Evolutionary conservation across 2,888 invertebrate genomes (phyloP), one percentile per base, ranked within the genome.

Genomic region (Clostera curtula): DNA sequence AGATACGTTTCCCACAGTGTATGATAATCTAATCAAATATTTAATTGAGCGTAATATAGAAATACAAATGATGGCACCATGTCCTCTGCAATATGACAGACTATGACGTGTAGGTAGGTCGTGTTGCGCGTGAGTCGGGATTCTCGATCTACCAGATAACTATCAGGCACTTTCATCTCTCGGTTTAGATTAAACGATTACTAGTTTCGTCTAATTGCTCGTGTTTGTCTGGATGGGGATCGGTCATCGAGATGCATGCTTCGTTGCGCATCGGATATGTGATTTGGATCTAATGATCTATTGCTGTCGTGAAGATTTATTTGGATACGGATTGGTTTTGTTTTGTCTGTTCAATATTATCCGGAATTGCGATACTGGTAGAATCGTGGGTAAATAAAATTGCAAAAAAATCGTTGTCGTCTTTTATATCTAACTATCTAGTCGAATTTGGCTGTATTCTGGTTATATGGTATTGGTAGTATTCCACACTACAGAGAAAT

Each of bases 151-250:
- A 34, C 36, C 24, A 42, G 56, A 60, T 57, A 62, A 48, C 54
- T 80, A 82, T 83, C 82, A 56, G 45, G 42, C 49, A 77, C 82
- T 83, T 83, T 83, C 82, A 83, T 83, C 83, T 79, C 49, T 62
- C 53, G 59, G 52, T 61, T 63, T 59, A 69, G 77, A 80, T 82
- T 71, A 70, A 69, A 67, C 65, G 80, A 80, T 82, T 76, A 71
- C 68, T 57, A 56, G 70, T 71, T 75, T 63, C 66, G 56, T 75
- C 69, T 82, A 82, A 83, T 80, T 79, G 79, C 69, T 66, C 64
- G 65, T 63, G 60, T 71, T 62, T 66, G 71, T 68, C 68, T 68
- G 61, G 63, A 45, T 49, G 56, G 55, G 62, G 49, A 65, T 63
- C 62, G 58, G 55, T 60, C 62, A 63, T 62, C 59, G 60, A 67